Evolutionary conservation across 2,888 invertebrate genomes (phyloP).

Genomic region (Agrilus cyanescens): DNA sequence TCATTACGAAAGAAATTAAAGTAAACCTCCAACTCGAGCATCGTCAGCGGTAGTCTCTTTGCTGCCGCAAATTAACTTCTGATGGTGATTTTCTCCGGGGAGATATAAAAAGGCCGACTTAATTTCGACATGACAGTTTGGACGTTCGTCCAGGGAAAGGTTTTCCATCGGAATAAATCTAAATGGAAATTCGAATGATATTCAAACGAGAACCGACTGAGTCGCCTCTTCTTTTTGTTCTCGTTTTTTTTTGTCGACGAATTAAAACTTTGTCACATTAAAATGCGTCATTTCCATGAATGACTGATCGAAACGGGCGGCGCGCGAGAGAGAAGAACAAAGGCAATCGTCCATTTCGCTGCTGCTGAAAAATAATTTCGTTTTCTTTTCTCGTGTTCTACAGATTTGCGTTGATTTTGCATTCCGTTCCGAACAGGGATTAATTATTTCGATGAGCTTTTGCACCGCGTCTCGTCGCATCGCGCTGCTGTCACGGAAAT

Average conservation of each 20-base stretch:
- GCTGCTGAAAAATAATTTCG: too few species aligned
- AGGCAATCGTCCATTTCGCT: too few species aligned
- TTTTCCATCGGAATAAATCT: conserved; percentile 30
- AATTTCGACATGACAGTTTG: conserved; percentile 29
- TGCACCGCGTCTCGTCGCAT: too few species aligned
- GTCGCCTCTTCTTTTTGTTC: conserved; percentile 7
- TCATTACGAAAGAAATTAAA: too few species aligned
- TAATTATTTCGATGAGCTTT: too few species aligned
- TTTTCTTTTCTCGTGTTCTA: too few species aligned
- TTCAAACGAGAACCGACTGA: conserved; percentile 30
- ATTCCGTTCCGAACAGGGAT: too few species aligned
- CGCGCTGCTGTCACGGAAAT: too few species aligned
- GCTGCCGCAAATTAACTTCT: conserved; percentile 37
- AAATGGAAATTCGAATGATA: conserved; percentile 35
- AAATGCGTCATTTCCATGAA: conserved; percentile 37
- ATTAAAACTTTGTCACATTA: conserved; percentile 36
- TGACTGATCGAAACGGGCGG: conserved; percentile 25
- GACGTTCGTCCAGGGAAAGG: conserved; percentile 14
- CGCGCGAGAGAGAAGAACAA: too few species aligned
- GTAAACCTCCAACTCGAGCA: too few species aligned
- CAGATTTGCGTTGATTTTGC: too few species aligned
- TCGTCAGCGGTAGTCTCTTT: too few species aligned
- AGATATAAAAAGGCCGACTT: conserved; percentile 35
- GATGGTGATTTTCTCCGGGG: conserved; percentile 35
- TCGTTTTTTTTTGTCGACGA: conserved; percentile 17